Evolutionary conservation across 2,888 invertebrate genomes (phyloP).

Genomic region (Drosophila lutescens): DNA sequence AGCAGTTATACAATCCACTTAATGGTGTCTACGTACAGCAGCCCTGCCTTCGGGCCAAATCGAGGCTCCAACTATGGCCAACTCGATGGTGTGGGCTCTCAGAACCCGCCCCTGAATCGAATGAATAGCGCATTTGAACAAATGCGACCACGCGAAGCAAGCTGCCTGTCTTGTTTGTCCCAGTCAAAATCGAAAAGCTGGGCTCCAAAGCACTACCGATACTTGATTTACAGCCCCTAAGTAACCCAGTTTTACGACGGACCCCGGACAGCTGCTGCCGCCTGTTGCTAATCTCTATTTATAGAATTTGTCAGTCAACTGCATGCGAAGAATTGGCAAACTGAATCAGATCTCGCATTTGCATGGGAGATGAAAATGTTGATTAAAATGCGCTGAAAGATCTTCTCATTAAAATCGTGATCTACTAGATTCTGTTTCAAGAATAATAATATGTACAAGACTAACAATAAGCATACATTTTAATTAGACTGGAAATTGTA

Average conservation of each 20-base stretch:
- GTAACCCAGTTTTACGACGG: conserved; percentile 66
- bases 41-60: conserved; percentile 13
- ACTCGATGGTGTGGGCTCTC: conserved; percentile 28
- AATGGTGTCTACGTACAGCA: conserved; percentile 45
- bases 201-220: background rate
- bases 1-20: conserved; percentile 53
- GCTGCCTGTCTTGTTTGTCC: conserved; percentile 52
- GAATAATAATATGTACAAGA: too few species aligned
- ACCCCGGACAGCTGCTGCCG: conserved; percentile 48
- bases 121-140: conserved; percentile 1
- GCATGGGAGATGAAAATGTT: background rate
- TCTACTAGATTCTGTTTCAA: too few species aligned
- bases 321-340: conserved; percentile 11
- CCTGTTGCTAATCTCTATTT: conserved; percentile 31
- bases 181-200: conserved; percentile 26
- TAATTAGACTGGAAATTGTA: too few species aligned
- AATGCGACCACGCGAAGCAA: conserved; percentile 28
- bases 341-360: background rate
- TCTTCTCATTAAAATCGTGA: too few species aligned
- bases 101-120: conserved; percentile 40
- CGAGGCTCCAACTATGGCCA: conserved; percentile 28
- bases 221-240: conserved; percentile 49
- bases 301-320: conserved; percentile 20
- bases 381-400: too few species aligned
- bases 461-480: too few species aligned